Evolutionary conservation across 2,888 invertebrate genomes (phyloP).

Genomic region (Plagiodera versicolora): DNA sequence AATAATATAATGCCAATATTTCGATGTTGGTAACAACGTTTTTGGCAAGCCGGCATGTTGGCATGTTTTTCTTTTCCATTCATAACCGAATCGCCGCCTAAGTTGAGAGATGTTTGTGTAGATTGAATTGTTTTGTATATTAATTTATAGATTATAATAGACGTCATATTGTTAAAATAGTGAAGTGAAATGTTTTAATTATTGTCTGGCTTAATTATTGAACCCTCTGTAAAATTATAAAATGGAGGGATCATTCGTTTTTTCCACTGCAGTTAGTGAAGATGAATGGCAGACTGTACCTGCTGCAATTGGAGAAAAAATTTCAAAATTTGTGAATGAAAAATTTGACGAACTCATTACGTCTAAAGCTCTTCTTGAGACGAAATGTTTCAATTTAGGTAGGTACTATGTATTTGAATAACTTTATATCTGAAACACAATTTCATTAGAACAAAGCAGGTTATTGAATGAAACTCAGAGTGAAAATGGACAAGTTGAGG

Average conservation of each 20-base stretch:
- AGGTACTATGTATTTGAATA: slow-evolving; percentile 33
- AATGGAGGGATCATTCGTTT: slow-evolving; percentile 47
- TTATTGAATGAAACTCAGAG: slow-evolving; percentile 59
- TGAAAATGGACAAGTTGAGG: slow-evolving; percentile 63
- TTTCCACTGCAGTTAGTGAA: slow-evolving; percentile 54
- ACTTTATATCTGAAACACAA: neutral
- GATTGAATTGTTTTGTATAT: neutral
- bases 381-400: slow-evolving; percentile 67
- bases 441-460: slow-evolving; percentile 60
- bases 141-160: slow-evolving; percentile 5
- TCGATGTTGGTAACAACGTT: slow-evolving; percentile 2
- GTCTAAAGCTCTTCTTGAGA: slow-evolving; percentile 73
- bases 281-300: slow-evolving; percentile 63
- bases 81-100: neutral
- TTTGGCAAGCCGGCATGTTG: slow-evolving; percentile 24
- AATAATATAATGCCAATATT: neutral
- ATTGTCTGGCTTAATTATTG: neutral
- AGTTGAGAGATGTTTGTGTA: neutral
- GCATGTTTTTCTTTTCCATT: slow-evolving; percentile 12
- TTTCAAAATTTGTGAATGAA: slow-evolving; percentile 62
- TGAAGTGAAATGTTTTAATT: slow-evolving; percentile 15
- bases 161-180: slow-evolving; percentile 15
- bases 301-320: slow-evolving; percentile 61
- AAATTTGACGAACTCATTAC: slow-evolving; percentile 74
- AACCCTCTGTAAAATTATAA: slow-evolving; percentile 5